Conservation (phyloP, 2,797 vertebrate species). For the Picus viridis region DNA sequence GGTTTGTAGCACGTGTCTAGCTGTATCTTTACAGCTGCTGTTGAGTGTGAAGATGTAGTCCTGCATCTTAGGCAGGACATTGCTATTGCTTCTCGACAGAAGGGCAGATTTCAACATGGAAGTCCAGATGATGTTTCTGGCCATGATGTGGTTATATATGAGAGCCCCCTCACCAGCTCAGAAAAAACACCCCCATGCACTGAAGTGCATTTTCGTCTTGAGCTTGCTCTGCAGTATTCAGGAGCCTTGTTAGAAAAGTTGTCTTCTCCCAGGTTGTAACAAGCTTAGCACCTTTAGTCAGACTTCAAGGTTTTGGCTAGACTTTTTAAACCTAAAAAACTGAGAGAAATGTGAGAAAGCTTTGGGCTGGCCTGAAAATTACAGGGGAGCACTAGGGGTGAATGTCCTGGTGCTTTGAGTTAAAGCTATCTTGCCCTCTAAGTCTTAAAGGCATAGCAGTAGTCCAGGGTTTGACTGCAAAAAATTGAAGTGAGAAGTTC, state of each 20-base stretch:
- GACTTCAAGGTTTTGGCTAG: background rate
- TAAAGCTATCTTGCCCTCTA: background rate
- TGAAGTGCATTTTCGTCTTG: background rate
- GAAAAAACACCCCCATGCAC: rapidly evolving
- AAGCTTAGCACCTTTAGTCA: background rate
- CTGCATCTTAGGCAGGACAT: background rate
- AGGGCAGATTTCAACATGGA: background rate
- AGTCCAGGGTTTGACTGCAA: background rate
- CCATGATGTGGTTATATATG: background rate
- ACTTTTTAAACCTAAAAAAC: background rate
- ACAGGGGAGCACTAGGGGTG: rapidly evolving
- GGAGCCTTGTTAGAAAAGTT: background rate
- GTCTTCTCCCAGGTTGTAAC: background rate
- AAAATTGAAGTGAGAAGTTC: background rate
- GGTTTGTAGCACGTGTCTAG: background rate
- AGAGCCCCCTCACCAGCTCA: background rate
- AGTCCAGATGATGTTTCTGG: background rate
- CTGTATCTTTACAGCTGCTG: background rate
- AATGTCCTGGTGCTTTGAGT: background rate
- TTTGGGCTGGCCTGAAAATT: background rate
- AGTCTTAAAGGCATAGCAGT: background rate
- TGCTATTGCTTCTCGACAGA: background rate
- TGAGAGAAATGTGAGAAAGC: background rate
- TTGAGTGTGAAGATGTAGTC: background rate
- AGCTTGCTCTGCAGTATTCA: background rate